A percentile compares a stretch with the other conserved stretches of the same genome.
Evolutionary conservation across 2,888 invertebrate genomes (phyloP).

Genomic region (Sphaeridia pumilis): DNA sequence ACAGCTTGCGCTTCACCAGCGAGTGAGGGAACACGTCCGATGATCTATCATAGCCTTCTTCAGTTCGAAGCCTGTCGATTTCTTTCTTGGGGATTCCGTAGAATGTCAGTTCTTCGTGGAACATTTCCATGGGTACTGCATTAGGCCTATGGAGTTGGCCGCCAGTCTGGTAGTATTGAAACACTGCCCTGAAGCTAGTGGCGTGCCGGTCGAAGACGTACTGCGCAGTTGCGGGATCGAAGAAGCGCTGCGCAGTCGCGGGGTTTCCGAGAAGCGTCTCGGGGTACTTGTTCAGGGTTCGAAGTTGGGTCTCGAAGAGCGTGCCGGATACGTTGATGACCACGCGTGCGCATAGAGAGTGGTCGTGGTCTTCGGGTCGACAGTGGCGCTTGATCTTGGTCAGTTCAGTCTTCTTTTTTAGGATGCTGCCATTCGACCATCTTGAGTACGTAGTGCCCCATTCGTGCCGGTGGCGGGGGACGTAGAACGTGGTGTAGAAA

Average conservation of each 20-base stretch:
- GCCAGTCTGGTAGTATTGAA: conserved; percentile 26
- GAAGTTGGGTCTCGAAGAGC: conserved; percentile 11
- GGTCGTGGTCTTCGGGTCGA: conserved; percentile 1
- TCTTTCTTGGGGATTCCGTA: conserved; percentile 20
- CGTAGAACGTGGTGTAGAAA: neutral
- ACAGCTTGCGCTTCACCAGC: conserved; percentile 26
- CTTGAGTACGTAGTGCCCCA: conserved; percentile 29
- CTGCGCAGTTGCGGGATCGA: conserved; percentile 16
- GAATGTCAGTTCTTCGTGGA: conserved; percentile 27
- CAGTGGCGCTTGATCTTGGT: neutral
- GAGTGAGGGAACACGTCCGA: conserved; percentile 19
- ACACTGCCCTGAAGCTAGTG: conserved; percentile 24
- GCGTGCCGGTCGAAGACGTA: conserved; percentile 28
- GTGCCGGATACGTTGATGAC: conserved; percentile 12
- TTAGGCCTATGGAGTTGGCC: conserved; percentile 18
- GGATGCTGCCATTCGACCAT: conserved; percentile 13
- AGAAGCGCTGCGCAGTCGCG: conserved; percentile 5
- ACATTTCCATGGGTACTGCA: conserved; percentile 18
- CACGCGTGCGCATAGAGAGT: conserved; percentile 7
- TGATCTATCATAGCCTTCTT: conserved; percentile 17
- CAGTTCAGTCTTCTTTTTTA: neutral
- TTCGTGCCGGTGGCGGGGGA: conserved; percentile 14
- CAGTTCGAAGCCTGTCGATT: conserved; percentile 11
- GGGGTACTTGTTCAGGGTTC: conserved; percentile 13
- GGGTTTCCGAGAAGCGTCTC: conserved; percentile 15